phyloP scores from a whole-genome alignment of 2,797 vertebrate species.

The Eupleurogrammus muticus region DNA sequence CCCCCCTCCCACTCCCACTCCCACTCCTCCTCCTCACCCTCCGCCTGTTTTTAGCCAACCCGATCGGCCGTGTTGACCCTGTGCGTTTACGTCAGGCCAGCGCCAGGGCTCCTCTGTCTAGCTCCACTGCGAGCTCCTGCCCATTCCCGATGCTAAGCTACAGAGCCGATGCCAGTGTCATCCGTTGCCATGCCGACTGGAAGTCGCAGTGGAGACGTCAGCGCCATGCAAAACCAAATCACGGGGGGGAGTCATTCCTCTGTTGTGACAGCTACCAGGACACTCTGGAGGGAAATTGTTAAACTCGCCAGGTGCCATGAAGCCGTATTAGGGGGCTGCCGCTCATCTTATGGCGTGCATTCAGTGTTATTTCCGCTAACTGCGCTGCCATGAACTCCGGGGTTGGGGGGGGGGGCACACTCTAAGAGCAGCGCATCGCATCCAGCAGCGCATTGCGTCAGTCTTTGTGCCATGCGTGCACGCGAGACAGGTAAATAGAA shows the following conservation, averaged over 20 bases:
- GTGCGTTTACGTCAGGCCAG: constrained; percentile 49
- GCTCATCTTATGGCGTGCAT: constrained; percentile 47
- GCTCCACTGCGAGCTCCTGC: constrained; percentile 83
- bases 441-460: constrained; percentile 70
- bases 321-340: constrained; percentile 44
- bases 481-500: constrained; percentile 63
- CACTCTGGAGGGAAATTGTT: constrained; percentile 53
- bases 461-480: constrained; percentile 83
- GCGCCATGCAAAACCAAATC: constrained; percentile 82
- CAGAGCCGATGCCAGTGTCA: constrained; percentile 62
- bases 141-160: constrained; percentile 78
- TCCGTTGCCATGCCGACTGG: constrained; percentile 79
- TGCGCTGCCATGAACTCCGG: constrained; percentile 67
- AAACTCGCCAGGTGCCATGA: constrained; percentile 59
- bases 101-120: constrained; percentile 79
- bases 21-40: not conserved
- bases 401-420: too few relatives aligned
- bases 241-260: constrained; percentile 63
- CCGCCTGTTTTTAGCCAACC: constrained; percentile 28
- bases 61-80: constrained; percentile 22
- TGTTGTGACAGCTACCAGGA: constrained; percentile 66
- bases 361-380: constrained; percentile 52
- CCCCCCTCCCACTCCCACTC: constrained; percentile 14
- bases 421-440: constrained; percentile 76
- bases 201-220: constrained; percentile 82